Conservation (phyloP, 2,888 invertebrate genomes). For the Cerastis rubricosa region DNA sequence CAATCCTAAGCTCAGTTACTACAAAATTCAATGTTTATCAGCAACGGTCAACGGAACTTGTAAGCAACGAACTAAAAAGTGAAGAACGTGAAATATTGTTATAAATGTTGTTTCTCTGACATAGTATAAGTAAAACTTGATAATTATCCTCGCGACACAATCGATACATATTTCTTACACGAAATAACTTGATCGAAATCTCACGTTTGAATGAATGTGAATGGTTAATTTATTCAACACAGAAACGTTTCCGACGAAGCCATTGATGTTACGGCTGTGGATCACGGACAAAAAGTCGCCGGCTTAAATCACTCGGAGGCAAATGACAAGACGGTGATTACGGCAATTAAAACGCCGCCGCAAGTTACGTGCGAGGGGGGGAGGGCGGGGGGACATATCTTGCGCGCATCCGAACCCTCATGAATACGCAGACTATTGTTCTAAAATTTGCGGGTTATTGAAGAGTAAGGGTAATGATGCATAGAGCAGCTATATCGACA, state of each 20-base stretch:
- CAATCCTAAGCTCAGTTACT: not conserved
- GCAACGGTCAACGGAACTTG: not conserved
- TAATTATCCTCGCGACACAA: conserved; percentile 48
- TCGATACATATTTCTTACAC: conserved; percentile 55
- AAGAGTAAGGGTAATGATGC: conserved; percentile 29
- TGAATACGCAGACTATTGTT: conserved; percentile 45
- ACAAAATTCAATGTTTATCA: not conserved
- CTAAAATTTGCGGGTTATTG: conserved; percentile 39
- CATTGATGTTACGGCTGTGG: conserved; percentile 66
- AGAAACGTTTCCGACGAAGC: conserved; percentile 65
- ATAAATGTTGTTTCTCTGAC: conserved; percentile 18
- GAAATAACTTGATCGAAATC: conserved; percentile 59
- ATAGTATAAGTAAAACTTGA: conserved; percentile 7
- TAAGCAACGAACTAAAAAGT: conserved; percentile 31
- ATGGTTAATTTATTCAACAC: conserved; percentile 68
- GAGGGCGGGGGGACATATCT: no score
- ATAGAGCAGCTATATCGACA: conserved; percentile 25
- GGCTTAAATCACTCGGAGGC: conserved; percentile 75
- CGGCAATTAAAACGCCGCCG: conserved; percentile 75
- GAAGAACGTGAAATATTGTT: conserved; percentile 27
- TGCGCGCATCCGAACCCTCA: conserved; percentile 32
- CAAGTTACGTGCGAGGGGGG: conserved; percentile 33
- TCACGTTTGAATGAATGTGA: conserved; percentile 66
- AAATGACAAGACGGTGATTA: conserved; percentile 79
- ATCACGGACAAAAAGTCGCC: conserved; percentile 63